Evolutionary conservation across 92 coral and sea anemone genomes (phyloP).

Genomic region (Paramuricea clavata): DNA sequence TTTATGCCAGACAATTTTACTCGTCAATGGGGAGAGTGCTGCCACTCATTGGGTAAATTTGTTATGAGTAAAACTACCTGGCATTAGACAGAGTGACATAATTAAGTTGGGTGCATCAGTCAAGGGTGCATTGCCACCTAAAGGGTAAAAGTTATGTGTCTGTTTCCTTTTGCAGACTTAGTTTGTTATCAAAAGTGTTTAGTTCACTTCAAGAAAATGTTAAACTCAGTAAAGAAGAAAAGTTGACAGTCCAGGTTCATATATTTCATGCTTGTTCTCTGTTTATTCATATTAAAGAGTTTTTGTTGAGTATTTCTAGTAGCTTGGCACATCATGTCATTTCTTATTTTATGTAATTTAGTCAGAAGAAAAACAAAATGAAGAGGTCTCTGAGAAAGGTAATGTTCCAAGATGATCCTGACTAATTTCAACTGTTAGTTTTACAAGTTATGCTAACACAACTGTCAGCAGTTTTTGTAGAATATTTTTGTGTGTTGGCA

Average conservation of each 20-base stretch:
- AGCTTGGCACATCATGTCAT: background rate
- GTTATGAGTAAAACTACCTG: no score
- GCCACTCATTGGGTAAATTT: no score
- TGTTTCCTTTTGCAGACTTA: background rate
- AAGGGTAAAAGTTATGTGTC: no score
- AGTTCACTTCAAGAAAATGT: conserved; percentile 15
- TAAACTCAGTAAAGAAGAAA: conserved; percentile 32
- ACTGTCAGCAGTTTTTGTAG: background rate
- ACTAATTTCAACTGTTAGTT: no score
- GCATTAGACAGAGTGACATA: no score
- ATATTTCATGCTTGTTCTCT: background rate
- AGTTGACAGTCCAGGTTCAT: background rate
- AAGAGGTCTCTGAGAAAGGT: background rate
- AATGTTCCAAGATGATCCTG: background rate
- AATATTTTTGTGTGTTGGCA: background rate
- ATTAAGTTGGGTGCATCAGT: no score
- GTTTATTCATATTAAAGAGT: no score
- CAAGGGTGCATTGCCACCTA: no score
- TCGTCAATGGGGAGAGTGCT: no score
- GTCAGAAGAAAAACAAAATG: background rate
- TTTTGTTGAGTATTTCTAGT: no score
- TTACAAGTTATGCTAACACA: no score
- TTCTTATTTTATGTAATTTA: background rate
- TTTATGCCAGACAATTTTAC: no score
- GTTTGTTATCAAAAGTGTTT: conserved; percentile 34